Conservation (phyloP, 1,140 invertebrate genomes). For the Heliconius hermathena region DNA sequence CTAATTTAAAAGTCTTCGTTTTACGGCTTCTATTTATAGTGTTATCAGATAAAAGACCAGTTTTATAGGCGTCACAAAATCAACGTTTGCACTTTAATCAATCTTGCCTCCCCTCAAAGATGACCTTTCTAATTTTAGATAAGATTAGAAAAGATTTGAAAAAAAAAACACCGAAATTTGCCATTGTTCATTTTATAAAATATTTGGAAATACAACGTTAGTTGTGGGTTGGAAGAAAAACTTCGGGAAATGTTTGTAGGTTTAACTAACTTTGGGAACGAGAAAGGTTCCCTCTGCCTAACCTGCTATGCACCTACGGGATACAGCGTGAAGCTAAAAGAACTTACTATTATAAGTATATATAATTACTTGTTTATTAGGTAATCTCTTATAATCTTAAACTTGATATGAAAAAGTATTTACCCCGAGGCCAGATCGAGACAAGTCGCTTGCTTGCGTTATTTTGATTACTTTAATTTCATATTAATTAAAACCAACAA, state of each 20-base stretch:
- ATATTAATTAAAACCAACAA: too few species aligned
- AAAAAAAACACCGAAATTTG: not conserved
- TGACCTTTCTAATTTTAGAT: not conserved
- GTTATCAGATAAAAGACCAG: not conserved
- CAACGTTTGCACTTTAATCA: conserved; percentile 1
- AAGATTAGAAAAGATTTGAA: not conserved
- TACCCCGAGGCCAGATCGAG: too few species aligned
- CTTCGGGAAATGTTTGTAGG: too few species aligned
- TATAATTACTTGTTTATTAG: too few species aligned
- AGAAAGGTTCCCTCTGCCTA: too few species aligned
- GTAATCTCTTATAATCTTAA: too few species aligned
- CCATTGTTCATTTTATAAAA: not conserved
- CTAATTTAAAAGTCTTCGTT: not conserved
- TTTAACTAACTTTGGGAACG: too few species aligned
- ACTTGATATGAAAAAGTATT: too few species aligned
- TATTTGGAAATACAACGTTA: not conserved
- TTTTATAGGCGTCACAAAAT: not conserved
- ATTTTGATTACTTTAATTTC: not conserved
- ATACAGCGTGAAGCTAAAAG: too few species aligned
- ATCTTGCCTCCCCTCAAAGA: conserved; percentile 1
- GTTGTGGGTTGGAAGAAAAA: not conserved
- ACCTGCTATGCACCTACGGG: too few species aligned
- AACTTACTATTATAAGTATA: too few species aligned
- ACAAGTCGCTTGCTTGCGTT: too few species aligned
- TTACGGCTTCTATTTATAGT: not conserved